Percentiles rank a stretch among this genome's conserved stretches.
Evolutionary conservation across 2,888 invertebrate species (phyloP).

Genomic region (Dexiosoma caninum): DNA sequence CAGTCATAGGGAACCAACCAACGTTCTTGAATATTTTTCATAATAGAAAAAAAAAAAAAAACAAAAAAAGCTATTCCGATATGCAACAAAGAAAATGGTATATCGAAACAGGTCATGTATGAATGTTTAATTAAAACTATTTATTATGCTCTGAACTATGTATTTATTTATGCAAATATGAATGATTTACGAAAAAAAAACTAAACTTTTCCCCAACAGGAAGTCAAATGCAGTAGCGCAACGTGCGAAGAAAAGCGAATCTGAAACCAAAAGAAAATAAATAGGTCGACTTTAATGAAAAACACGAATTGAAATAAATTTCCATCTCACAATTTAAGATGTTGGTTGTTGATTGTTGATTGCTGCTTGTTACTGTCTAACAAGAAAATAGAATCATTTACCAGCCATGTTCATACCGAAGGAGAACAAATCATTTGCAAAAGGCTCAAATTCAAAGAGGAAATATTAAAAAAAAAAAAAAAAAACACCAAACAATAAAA

Average conservation of each 20-base stretch:
- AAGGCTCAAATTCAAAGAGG: slow-evolving; percentile 12
- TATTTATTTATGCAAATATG: slow-evolving; percentile 22
- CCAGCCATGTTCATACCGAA: background rate
- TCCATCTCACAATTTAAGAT: slow-evolving; percentile 8
- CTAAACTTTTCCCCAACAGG: slow-evolving; percentile 25
- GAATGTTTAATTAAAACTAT: slow-evolving; percentile 10
- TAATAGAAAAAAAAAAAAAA: too few species aligned
- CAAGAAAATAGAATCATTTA: slow-evolving; percentile 24
- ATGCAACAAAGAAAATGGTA: too few species aligned
- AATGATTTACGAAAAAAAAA: slow-evolving; percentile 13
- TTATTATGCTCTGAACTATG: background rate
- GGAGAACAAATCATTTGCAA: slow-evolving; percentile 19
- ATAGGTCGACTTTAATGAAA: slow-evolving; percentile 38
- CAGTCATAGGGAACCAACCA: too few species aligned
- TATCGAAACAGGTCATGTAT: slow-evolving; percentile 12
- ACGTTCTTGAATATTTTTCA: too few species aligned
- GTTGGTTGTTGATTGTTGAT: background rate
- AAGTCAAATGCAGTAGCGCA: background rate
- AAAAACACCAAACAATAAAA: background rate
- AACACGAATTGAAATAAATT: slow-evolving; percentile 26
- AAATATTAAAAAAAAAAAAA: background rate
- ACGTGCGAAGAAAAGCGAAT: slow-evolving; percentile 2
- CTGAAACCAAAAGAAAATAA: background rate
- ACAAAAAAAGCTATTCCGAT: too few species aligned
- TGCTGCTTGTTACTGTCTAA: background rate